Percentiles rank a stretch among this genome's conserved stretches.
Conservation (phyloP, 2,113 vertebrate genomes). For the Cyprichromis sp. region DNA sequence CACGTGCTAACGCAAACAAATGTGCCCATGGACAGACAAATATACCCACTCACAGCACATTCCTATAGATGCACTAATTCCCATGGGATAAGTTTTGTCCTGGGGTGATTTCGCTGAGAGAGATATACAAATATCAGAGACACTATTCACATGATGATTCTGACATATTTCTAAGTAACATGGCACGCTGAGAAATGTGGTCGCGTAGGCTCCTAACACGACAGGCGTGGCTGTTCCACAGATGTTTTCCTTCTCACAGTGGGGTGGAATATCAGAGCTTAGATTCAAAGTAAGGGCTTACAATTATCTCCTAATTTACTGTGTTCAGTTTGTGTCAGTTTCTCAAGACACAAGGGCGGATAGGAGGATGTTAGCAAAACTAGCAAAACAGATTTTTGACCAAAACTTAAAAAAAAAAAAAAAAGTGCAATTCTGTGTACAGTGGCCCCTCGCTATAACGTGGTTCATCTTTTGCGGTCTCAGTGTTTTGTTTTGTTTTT, state of each 20-base stretch:
- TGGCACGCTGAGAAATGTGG: slow-evolving; percentile 5
- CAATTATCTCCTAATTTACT: background rate
- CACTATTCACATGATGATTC: background rate
- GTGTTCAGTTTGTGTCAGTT: background rate
- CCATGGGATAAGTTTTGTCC: slow-evolving; percentile 26
- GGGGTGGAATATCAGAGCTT: background rate
- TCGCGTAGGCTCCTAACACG: background rate
- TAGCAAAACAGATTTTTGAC: slow-evolving; percentile 8
- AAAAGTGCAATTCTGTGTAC: background rate
- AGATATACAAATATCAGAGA: slow-evolving; percentile 39
- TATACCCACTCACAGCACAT: background rate
- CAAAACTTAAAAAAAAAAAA: background rate
- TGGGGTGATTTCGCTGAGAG: slow-evolving; percentile 45
- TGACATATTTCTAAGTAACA: slow-evolving; percentile 22
- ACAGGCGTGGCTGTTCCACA: background rate
- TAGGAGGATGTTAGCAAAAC: background rate
- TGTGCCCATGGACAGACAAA: background rate
- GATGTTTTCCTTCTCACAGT: background rate
- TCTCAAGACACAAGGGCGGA: background rate
- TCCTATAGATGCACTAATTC: slow-evolving; percentile 19
- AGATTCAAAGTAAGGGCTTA: background rate
- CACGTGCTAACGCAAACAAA: background rate
- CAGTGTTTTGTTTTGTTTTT: background rate
- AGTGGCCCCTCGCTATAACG: background rate
- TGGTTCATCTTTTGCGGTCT: background rate